These are phyloP conservation scores for Chaunax sp. DNA, from an alignment of 2,797 vertebrate genomes.

Conservation along the genomic window DNA sequence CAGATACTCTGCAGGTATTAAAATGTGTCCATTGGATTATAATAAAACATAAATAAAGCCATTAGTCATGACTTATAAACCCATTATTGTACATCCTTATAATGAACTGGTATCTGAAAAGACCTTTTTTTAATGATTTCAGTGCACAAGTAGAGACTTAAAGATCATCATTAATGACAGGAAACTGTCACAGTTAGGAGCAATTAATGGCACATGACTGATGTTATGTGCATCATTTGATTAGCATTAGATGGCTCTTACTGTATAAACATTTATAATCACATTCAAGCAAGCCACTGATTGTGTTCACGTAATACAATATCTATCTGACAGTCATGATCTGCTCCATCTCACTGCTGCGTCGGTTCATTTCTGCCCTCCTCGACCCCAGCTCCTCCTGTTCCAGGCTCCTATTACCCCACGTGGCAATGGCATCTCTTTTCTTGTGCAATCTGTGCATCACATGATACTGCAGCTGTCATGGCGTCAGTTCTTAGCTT, in stretches of 20 bases:
- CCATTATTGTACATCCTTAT: too few species aligned
- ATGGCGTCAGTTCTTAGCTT: constrained; percentile 10
- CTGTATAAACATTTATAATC: too few species aligned
- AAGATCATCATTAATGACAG: too few species aligned
- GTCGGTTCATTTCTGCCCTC: constrained; percentile 29
- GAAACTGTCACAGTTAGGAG: too few species aligned
- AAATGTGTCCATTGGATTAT: too few species aligned
- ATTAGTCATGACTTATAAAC: too few species aligned
- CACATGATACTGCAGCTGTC: constrained; percentile 18
- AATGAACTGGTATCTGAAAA: too few species aligned
- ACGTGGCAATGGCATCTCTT: constrained; percentile 15
- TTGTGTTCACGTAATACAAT: constrained; percentile 1
- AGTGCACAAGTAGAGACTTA: too few species aligned
- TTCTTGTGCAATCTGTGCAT: constrained; percentile 25
- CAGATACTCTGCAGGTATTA: too few species aligned
- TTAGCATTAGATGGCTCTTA: constrained; percentile 17
- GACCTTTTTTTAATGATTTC: too few species aligned
- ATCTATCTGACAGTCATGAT: constrained; percentile 15
- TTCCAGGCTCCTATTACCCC: constrained; percentile 39
- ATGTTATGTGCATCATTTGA: background rate
- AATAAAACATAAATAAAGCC: too few species aligned
- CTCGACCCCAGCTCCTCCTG: constrained; percentile 28
- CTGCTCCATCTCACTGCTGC: background rate
- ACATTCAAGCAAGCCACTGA: background rate
- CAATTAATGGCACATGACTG: background rate